Conservation (phyloP, 2,113 vertebrate genomes). For the Pholis gunnellus region DNA sequence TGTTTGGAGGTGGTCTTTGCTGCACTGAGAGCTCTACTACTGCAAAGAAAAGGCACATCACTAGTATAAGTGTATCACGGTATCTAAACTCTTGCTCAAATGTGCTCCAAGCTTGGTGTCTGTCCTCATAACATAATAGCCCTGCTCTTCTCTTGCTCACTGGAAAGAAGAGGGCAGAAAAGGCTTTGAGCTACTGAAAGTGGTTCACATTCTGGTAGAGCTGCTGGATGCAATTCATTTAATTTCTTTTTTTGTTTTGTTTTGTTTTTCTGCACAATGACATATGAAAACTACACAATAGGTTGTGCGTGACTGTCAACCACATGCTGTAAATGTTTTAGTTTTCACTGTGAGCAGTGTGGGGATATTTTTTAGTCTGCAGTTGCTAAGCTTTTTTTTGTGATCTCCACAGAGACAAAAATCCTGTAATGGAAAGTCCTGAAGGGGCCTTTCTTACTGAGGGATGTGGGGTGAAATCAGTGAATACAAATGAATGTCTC, state of each 20-base stretch:
- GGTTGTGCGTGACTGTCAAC: conserved; percentile 21
- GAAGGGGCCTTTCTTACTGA: conserved; percentile 55
- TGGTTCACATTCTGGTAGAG: conserved; percentile 32
- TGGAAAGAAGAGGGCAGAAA: conserved; percentile 43
- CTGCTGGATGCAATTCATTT: conserved; percentile 7
- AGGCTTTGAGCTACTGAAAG: conserved; percentile 53
- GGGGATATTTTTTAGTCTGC: conserved; percentile 36
- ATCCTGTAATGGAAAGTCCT: conserved; percentile 61
- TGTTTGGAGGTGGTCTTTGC: conserved; percentile 23
- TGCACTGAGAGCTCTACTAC: neutral
- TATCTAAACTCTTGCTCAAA: conserved; percentile 3
- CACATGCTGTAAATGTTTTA: conserved; percentile 43
- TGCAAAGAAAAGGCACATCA: conserved; percentile 1
- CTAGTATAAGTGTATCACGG: neutral
- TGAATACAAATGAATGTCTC: conserved; percentile 77
- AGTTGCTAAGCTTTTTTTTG: conserved; percentile 32
- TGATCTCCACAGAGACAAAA: conserved; percentile 65
- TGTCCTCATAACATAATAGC: conserved; percentile 51
- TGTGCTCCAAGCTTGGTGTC: neutral
- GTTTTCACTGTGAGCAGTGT: conserved; percentile 3
- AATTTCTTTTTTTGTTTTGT: conserved; percentile 10
- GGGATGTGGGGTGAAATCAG: conserved; percentile 65
- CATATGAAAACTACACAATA: conserved; percentile 19
- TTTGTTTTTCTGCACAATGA: conserved; percentile 7
- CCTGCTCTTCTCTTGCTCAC: conserved; percentile 31